These are phyloP conservation scores for Falco berigora DNA, from an alignment of 2,797 vertebrate species.

Conservation along the genomic window DNA sequence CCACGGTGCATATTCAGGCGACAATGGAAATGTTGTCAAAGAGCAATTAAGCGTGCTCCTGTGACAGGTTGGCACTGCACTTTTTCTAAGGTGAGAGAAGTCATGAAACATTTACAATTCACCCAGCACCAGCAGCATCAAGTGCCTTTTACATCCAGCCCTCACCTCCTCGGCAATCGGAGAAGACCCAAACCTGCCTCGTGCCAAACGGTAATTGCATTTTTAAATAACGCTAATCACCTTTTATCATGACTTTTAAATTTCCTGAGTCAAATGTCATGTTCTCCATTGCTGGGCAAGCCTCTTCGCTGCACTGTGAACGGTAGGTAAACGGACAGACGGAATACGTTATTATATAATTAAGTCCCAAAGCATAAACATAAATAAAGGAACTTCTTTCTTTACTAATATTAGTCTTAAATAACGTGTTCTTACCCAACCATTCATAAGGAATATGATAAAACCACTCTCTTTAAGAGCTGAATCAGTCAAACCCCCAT, in stretches of 20 bases:
- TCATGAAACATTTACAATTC: constrained; percentile 36
- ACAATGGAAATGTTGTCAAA: constrained; percentile 34
- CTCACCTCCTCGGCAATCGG: not conserved
- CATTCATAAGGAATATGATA: not conserved
- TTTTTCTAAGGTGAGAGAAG: constrained; percentile 4
- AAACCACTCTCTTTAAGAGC: not conserved
- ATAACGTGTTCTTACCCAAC: not conserved
- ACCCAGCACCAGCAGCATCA: not conserved
- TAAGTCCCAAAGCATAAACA: not conserved
- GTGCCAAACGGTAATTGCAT: constrained; percentile 6
- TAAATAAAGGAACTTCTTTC: not conserved
- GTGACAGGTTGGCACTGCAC: not conserved
- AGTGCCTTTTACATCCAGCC: not conserved
- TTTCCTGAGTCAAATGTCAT: constrained; percentile 38
- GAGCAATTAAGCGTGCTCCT: not conserved
- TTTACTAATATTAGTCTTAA: not conserved
- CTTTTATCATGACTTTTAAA: constrained; percentile 7
- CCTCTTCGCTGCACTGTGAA: not conserved
- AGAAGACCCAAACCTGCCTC: not conserved
- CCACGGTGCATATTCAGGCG: not conserved
- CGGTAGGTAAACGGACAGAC: constrained; percentile 4
- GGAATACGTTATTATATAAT: not conserved
- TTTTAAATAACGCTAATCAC: constrained; percentile 38
- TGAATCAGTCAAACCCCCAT: not conserved
- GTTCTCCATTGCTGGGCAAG: not conserved